phyloP scores from a whole-genome alignment of 2,113 vertebrate genomes.

The Heterotilapia buettikoferi region DNA sequence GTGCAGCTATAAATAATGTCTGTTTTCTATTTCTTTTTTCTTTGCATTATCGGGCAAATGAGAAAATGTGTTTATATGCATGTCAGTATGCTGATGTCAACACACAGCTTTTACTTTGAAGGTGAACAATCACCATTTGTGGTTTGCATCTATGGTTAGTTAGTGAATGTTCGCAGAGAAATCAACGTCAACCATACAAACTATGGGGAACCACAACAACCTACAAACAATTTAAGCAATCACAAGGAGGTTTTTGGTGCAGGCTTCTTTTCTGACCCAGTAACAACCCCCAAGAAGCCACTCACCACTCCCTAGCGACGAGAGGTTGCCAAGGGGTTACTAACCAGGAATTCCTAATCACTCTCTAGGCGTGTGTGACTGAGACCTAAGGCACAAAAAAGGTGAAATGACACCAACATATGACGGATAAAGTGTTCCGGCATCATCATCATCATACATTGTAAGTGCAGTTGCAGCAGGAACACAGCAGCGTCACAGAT shows the following conservation, averaged over 20 bases:
- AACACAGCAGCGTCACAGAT: neutral
- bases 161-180: neutral
- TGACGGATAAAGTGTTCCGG: neutral
- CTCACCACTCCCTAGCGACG: neutral
- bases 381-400: neutral
- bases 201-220: neutral
- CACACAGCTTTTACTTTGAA: neutral
- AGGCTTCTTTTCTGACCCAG: neutral
- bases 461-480: neutral
- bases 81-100: neutral
- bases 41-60: neutral
- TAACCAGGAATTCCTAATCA: neutral
- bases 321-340: neutral
- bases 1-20: neutral
- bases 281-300: neutral
- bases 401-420: neutral
- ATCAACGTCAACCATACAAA: neutral
- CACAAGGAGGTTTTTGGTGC: neutral
- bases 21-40: neutral
- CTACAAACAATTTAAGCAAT: neutral
- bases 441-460: neutral
- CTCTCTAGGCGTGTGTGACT: neutral
- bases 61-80: neutral
- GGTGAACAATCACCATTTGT: neutral
- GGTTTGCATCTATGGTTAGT: neutral